Evolutionary conservation across 2,113 vertebrate species (phyloP).

Genomic region (Vanacampus margaritifer): DNA sequence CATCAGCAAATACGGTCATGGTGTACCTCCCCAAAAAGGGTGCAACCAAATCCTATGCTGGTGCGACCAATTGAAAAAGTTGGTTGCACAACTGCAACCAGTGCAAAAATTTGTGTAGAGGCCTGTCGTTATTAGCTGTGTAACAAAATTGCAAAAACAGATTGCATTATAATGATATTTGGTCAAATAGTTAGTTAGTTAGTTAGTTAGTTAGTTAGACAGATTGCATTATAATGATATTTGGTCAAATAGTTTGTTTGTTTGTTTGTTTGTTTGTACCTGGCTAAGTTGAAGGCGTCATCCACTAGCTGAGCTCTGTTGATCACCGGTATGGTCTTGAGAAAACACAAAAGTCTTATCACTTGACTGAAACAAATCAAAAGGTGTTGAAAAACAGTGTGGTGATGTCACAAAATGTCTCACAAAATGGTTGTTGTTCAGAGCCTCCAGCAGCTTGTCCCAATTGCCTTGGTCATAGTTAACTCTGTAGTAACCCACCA

Average conservation of each 20-base stretch:
- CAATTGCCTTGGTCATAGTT: conserved; percentile 88
- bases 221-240: no score
- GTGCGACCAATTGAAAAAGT: no score
- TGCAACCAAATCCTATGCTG: no score
- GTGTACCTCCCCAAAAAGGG: no score
- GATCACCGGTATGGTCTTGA: conserved; percentile 76
- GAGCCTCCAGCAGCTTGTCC: conserved; percentile 64
- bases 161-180: no score
- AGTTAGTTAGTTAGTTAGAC: not conserved
- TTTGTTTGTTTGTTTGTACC: conserved; percentile 55
- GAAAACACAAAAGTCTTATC: conserved; percentile 14
- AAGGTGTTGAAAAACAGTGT: not conserved
- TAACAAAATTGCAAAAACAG: no score
- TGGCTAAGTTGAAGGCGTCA: conserved; percentile 87
- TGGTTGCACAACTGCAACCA: no score
- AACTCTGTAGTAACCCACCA: conserved; percentile 85
- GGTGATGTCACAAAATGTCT: not conserved
- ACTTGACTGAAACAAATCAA: not conserved
- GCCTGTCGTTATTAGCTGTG: no score
- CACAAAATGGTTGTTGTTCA: conserved; percentile 33
- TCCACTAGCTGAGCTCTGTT: conserved; percentile 89
- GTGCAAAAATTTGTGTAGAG: no score
- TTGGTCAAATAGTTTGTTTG: no score
- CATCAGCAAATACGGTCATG: no score
- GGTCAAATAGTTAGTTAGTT: no score